phyloP scores from a whole-genome alignment of 2,888 invertebrate genomes.

The Stenoptilia bipunctidactyla region DNA sequence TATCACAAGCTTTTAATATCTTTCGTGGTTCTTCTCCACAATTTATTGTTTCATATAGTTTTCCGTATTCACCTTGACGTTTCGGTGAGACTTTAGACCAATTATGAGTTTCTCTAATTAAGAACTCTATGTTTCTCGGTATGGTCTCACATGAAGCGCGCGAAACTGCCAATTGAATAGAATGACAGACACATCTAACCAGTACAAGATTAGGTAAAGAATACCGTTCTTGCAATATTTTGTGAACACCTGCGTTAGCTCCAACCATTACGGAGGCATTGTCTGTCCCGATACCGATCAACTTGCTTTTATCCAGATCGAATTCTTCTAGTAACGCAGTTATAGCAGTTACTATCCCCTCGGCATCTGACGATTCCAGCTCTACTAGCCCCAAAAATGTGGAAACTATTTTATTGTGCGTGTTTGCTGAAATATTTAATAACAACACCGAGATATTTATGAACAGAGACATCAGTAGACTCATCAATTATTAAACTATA shows the following conservation, averaged over 20 bases:
- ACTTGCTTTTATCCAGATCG: slow-evolving; percentile 6
- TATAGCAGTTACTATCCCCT: slow-evolving; percentile 13
- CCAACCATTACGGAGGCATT: slow-evolving; percentile 16
- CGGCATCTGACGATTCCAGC: slow-evolving; percentile 13
- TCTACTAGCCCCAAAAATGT: slow-evolving; percentile 13
- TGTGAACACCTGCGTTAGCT: slow-evolving; percentile 13
- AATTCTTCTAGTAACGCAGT: slow-evolving; percentile 9
- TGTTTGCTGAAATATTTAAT: slow-evolving; percentile 12
- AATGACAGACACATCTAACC: slow-evolving; percentile 13
- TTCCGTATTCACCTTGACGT: no score
- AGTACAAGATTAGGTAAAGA: slow-evolving; percentile 12
- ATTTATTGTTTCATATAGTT: no score
- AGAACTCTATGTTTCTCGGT: no score
- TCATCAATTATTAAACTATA: slow-evolving; percentile 13
- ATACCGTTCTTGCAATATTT: slow-evolving; percentile 12
- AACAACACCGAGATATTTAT: slow-evolving; percentile 11
- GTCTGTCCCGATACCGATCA: slow-evolving; percentile 17
- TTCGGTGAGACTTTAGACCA: no score
- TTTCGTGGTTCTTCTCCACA: no score
- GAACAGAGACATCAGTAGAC: slow-evolving; percentile 14
- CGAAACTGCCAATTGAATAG: slow-evolving; percentile 12
- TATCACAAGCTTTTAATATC: no score
- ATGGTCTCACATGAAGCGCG: slow-evolving; percentile 12
- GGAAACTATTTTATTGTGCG: slow-evolving; percentile 10
- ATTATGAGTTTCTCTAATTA: no score